Base-by-base conservation (phyloP, 2,113 vertebrate genomes). In the Grammomys surdaster region DNA sequence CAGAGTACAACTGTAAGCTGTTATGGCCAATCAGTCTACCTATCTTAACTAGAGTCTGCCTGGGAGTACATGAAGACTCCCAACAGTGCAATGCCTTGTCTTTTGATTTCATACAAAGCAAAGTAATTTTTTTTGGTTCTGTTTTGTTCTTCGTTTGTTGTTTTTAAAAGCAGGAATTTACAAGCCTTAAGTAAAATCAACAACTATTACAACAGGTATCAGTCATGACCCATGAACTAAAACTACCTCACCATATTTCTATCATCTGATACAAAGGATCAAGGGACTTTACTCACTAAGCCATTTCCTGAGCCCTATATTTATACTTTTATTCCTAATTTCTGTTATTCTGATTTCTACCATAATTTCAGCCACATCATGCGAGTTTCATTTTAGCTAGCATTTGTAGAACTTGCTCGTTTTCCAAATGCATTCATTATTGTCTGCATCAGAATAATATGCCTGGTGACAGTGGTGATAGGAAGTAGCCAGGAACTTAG, bases 261-360 rank as follows among this genome's bases (percentile, higher is more conserved):
- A 46, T 65, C 26, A 31, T 43, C 58, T 85, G 40, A 46, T 20
- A 65, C 58, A 63, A 84, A 65, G 40, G 14, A 46, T 14, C 10
- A 5, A 11, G 58, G 26, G 58, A 67, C 63, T 31, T 17, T 36
- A 69, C 31, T 43, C 63, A 67, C 63, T 48, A 63, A 33, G 43
- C 8, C 43, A 36, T 69, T 43, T 48, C 28, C 84, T 51, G 19
- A 88, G 31, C 1, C 7, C 1, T 10, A 9, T 22, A 43, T 88
- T 78, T 93, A 28, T 5, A 69, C 20, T 89, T 94, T 86, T 20
- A 54, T 75, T 88, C 85, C n/a, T 89, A 82, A 90, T 78, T 89
- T 84, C 7, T 85, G 31, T 86, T 48, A 65, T 84, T 91, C 26
- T 82, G 36, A 77, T 87, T 67, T 24, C 20, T 43, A 28, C 7